phyloP scores from a whole-genome alignment of 1,140 invertebrate species.

The Cydia splendana region DNA sequence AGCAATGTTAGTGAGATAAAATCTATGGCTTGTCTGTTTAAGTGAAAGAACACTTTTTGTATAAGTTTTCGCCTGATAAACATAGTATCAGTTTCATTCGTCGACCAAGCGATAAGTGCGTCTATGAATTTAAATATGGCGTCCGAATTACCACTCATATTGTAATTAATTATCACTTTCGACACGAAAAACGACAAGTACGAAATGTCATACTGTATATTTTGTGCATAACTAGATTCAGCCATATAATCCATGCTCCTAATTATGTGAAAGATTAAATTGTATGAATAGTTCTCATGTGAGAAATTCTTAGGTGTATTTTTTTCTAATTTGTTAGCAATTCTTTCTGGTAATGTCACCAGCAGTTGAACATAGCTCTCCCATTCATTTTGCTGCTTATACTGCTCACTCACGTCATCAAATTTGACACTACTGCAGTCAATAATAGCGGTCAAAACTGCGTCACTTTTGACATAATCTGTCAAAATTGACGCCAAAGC shows the following conservation, averaged over 20 bases:
- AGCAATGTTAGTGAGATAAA: conserved; percentile 64
- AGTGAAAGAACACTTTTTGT: conserved; percentile 59
- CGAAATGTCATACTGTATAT: conserved; percentile 70
- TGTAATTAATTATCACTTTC: conserved; percentile 82
- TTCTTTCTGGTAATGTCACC: conserved; percentile 83
- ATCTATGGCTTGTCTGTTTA: conserved; percentile 73
- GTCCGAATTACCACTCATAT: conserved; percentile 66
- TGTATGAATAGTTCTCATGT: conserved; percentile 80
- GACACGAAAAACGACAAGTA: conserved; percentile 81
- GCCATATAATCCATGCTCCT: conserved; percentile 81
- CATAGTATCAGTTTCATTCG: conserved; percentile 42
- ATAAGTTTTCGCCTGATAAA: conserved; percentile 62
- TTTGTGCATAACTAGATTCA: conserved; percentile 63
- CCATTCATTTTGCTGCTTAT: conserved; percentile 66
- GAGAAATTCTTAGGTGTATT: conserved; percentile 81
- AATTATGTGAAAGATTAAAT: conserved; percentile 82
- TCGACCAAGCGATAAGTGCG: conserved; percentile 54
- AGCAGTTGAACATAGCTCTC: conserved; percentile 82
- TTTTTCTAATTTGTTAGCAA: conserved; percentile 83
- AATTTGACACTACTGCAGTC: conserved; percentile 44
- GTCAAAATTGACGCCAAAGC: conserved; percentile 73
- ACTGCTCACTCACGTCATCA: conserved; percentile 34
- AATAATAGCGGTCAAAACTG: conserved; percentile 78
- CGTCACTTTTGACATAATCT: conserved; percentile 80
- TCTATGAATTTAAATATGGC: conserved; percentile 73